Evolutionary conservation across 2,797 vertebrate species (phyloP).

Genomic region (Chelmon rostratus): DNA sequence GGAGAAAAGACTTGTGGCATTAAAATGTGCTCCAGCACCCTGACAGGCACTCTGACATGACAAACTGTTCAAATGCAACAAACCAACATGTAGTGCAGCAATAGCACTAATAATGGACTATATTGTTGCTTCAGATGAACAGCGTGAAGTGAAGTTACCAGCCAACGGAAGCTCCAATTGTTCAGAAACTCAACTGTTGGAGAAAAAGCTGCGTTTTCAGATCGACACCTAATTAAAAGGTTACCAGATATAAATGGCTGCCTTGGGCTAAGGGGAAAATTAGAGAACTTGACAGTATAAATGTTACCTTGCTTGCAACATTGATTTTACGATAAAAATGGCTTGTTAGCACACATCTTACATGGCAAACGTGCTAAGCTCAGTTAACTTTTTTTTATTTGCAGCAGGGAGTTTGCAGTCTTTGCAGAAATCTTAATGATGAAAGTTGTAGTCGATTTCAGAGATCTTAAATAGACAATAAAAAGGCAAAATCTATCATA

Average conservation of each 20-base stretch:
- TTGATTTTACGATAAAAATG: background rate
- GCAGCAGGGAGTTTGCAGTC: background rate
- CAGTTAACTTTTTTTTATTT: background rate
- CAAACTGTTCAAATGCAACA: background rate
- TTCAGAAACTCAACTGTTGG: background rate
- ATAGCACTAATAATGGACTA: no score
- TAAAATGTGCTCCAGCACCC: background rate
- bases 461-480: background rate
- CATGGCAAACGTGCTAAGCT: background rate
- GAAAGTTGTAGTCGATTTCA: background rate
- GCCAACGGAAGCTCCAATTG: background rate
- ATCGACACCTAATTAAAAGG: background rate
- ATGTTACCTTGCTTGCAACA: background rate
- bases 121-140: background rate
- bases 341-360: background rate
- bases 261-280: background rate
- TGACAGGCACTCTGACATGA: no score
- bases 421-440: background rate
- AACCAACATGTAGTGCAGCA: background rate
- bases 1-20: background rate
- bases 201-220: slow-evolving; percentile 3
- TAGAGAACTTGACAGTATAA: background rate
- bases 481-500: background rate
- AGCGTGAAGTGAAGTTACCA: background rate
- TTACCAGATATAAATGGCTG: background rate